Base-by-base conservation (phyloP, 64 coral and sea anemone genomes). In the Montipora efflorescens region DNA sequence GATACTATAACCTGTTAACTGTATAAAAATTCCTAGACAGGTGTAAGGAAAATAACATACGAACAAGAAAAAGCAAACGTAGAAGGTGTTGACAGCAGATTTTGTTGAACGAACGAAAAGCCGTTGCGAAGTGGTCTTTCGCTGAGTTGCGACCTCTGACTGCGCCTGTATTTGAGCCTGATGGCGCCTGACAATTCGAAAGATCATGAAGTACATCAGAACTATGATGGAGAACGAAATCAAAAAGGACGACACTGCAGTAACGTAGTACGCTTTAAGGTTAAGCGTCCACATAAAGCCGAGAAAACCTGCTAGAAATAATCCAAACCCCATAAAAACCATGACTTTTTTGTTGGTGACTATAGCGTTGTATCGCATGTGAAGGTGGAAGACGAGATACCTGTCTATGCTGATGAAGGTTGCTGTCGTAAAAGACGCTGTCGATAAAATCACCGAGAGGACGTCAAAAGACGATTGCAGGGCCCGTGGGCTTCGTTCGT, bases 291-390 rank as follows among this genome's bases (percentile, higher is more conserved):
- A 66, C 23, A 92, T 4, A 45, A 91, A 2, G 15, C 81, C 62
- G 1, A 82, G 9, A 12, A 73, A n/a, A 72, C 76, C 47, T 47
- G 83, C n/a, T 68, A 10, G 19, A 11, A 82, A 75, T 84, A 83
- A 95, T 18, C 79, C 70, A 36, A 82, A n/a, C 16, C 36, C 78
- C 5, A 92, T 47, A 14, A 62, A 22, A 13, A 51, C 78, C 16
- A 80, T 62, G 62, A 59, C 51, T 66, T 79, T 70, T 81, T 70
- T 81, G 45, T 61, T 81, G 10, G 94, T 95, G 57, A 95, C 84
- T 13, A 95, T 51, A 8, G 61, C 66, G 45, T 87, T 76, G 80
- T 95, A 95, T 81, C 84, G 67, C 53, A 95, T 68, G 48, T 95
- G 84, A 14, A 95, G 19, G 20, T 88, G 61, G 8, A 95, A 51